phyloP scores from a whole-genome alignment of 1,140 invertebrate species.

The Saccostrea echinata region DNA sequence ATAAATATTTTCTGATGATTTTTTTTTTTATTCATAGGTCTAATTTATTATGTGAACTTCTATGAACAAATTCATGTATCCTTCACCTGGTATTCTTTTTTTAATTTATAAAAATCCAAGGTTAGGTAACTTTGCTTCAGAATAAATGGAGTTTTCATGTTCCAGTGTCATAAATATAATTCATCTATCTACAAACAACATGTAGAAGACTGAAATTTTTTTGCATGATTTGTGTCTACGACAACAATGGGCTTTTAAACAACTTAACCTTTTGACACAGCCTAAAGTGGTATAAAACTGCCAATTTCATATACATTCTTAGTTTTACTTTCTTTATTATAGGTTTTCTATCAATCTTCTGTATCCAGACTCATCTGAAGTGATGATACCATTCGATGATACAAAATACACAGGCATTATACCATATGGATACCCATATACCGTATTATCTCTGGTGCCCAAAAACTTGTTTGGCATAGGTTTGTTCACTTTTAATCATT shows the following conservation, averaged over 20 bases:
- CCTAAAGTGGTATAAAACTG: background rate
- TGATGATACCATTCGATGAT: background rate
- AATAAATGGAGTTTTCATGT: conserved; percentile 37
- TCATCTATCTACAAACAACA: background rate
- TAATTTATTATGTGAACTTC: too few species aligned
- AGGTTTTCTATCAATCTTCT: too few species aligned
- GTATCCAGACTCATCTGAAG: too few species aligned
- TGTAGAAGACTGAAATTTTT: background rate
- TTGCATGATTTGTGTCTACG: background rate
- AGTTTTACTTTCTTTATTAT: background rate
- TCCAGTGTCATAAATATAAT: conserved; percentile 12
- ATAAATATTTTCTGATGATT: too few species aligned
- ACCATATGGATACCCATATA: background rate
- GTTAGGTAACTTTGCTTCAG: conserved; percentile 4
- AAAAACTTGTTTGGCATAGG: background rate
- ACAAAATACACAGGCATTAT: background rate
- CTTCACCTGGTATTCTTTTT: background rate
- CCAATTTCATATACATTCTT: background rate
- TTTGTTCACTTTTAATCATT: background rate
- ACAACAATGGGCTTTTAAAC: background rate
- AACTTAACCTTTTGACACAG: background rate
- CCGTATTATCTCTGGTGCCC: too few species aligned
- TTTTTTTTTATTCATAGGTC: too few species aligned
- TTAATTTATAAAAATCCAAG: conserved; percentile 6
- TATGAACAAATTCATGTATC: background rate